Evolutionary conservation across 2,888 invertebrate genomes (phyloP).

Genomic region (Tinea pellionella): DNA sequence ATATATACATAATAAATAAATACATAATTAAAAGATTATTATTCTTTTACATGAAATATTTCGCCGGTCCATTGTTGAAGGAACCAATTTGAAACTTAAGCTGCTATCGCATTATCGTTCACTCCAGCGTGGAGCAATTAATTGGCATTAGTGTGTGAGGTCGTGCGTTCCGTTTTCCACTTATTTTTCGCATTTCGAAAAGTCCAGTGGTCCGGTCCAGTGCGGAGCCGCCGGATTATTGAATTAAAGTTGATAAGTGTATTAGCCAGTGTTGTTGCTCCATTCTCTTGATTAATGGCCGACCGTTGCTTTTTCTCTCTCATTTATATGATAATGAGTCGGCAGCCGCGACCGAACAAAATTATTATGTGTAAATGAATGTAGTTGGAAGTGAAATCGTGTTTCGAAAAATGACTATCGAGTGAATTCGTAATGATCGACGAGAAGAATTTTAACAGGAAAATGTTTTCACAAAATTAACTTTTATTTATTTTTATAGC

Average conservation of each 20-base stretch:
- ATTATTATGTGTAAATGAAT: slow-evolving; percentile 59
- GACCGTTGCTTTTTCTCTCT: slow-evolving; percentile 63
- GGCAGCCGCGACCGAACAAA: slow-evolving; percentile 48
- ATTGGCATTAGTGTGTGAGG: slow-evolving; percentile 55
- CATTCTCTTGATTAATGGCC: slow-evolving; percentile 61
- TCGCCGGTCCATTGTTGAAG: background rate
- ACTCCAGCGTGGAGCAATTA: slow-evolving; percentile 40
- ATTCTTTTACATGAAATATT: background rate
- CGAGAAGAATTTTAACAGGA: slow-evolving; percentile 27
- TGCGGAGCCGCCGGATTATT: slow-evolving; percentile 12
- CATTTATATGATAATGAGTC: slow-evolving; percentile 67
- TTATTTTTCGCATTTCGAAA: slow-evolving; percentile 59
- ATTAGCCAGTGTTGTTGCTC: slow-evolving; percentile 64
- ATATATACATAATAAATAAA: background rate
- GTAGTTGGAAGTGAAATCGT: slow-evolving; percentile 42
- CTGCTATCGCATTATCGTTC: slow-evolving; percentile 17
- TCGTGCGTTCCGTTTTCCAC: slow-evolving; percentile 47
- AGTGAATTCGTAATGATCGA: slow-evolving; percentile 30
- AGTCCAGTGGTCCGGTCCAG: slow-evolving; percentile 34
- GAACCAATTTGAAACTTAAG: slow-evolving; percentile 9
- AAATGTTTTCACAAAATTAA: slow-evolving; percentile 1
- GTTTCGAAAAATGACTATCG: slow-evolving; percentile 35
- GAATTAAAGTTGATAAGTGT: slow-evolving; percentile 69
- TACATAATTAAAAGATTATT: background rate
- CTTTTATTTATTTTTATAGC: background rate